phyloP scores from a whole-genome alignment of 2,113 vertebrate species.

The Pelecanus crispus region DNA sequence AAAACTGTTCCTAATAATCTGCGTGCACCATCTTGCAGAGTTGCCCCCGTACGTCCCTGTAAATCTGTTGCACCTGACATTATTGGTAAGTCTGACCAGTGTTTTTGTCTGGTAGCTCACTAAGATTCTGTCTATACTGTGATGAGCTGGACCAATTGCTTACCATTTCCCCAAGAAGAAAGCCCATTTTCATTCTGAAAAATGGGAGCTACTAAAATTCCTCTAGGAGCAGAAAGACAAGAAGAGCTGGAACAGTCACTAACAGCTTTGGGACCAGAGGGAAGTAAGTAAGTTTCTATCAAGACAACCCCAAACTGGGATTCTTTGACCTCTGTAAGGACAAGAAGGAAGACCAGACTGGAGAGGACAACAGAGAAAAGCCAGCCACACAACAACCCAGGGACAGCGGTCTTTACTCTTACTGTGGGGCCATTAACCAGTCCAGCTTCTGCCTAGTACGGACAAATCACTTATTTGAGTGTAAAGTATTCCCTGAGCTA shows the following conservation, averaged over 20 bases:
- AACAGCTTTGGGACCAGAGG: neutral
- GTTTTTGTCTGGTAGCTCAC: neutral
- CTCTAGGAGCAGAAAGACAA: neutral
- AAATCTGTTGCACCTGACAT: constrained; percentile 26
- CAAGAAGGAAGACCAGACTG: neutral
- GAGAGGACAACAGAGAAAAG: neutral
- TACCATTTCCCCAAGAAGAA: neutral
- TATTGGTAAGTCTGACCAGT: neutral
- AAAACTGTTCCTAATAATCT: constrained; percentile 60
- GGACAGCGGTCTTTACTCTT: neutral
- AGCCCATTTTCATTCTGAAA: neutral
- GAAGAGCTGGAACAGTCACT: neutral
- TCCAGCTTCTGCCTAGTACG: neutral
- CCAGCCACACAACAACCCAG: neutral
- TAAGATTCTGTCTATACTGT: neutral
- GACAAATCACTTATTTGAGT: neutral
- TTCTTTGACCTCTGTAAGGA: neutral
- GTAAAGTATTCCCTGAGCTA: neutral
- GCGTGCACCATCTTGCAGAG: neutral
- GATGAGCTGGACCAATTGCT: neutral
- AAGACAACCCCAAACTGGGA: neutral
- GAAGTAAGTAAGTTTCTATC: neutral
- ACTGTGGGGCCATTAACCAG: neutral
- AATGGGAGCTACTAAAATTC: neutral
- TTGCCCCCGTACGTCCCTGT: neutral